Evolutionary conservation across 1,140 invertebrate species (phyloP).

Genomic region (Ceratitis capitata): DNA sequence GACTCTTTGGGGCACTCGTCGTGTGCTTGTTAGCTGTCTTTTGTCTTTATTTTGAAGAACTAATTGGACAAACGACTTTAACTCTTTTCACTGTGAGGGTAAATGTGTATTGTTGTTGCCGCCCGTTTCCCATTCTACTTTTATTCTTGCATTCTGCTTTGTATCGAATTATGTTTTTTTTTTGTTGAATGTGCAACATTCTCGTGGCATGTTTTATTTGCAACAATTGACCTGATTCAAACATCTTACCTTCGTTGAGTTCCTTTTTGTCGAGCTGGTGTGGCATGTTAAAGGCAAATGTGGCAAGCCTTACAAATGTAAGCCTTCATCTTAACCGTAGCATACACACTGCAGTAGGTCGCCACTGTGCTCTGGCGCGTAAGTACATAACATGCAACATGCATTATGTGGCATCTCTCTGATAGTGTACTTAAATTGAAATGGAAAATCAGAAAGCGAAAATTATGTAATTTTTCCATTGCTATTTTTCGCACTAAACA

Average conservation of each 20-base stretch:
- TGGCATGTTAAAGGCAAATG: background rate
- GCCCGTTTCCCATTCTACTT: background rate
- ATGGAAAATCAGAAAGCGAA: background rate
- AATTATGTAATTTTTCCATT: background rate
- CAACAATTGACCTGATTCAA: constrained; percentile 30
- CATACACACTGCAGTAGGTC: background rate
- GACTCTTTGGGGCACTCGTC: background rate
- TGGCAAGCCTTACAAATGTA: background rate
- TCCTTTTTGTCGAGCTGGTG: no score
- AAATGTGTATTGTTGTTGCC: background rate
- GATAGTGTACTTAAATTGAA: background rate
- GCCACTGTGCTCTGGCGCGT: background rate
- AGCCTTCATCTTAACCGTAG: background rate
- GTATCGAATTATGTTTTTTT: no score
- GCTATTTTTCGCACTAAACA: constrained; percentile 9
- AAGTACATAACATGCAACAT: background rate
- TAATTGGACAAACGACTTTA: constrained; percentile 38
- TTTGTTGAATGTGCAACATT: background rate
- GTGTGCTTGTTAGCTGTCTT: constrained; percentile 13
- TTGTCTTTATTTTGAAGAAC: constrained; percentile 28
- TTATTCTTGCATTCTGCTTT: no score
- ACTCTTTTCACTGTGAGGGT: background rate
- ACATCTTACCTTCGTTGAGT: background rate
- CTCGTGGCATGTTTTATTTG: constrained; percentile 33
- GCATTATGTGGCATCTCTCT: background rate